Conservation (phyloP, 2,888 invertebrate species). For the Lasioglossum marginatum region DNA sequence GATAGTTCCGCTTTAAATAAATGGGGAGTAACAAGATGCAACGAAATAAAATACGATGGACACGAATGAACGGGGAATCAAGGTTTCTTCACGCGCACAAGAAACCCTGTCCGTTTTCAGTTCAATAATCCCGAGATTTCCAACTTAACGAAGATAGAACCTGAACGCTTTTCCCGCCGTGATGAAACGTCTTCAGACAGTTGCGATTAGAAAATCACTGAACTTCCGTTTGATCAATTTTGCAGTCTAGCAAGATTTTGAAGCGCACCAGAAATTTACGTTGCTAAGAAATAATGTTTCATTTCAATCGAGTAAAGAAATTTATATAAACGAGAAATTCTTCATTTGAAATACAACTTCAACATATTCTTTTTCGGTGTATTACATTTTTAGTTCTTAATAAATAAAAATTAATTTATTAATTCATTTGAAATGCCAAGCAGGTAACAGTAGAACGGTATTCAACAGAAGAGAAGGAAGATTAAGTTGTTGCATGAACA, state of each 20-base stretch:
- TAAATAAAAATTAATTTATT: too few species aligned
- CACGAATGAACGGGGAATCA: slow-evolving; percentile 26
- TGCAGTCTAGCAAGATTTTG: neutral
- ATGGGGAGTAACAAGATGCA: neutral
- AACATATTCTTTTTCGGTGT: too few species aligned
- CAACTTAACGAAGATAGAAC: neutral
- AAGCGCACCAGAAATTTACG: neutral
- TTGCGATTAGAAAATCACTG: neutral
- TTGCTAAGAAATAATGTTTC: neutral
- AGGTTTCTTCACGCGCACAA: slow-evolving; percentile 1
- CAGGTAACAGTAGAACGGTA: too few species aligned
- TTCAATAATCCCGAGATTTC: slow-evolving; percentile 43
- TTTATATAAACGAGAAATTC: too few species aligned
- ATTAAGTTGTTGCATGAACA: too few species aligned
- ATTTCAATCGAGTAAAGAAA: too few species aligned
- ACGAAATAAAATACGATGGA: neutral
- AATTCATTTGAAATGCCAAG: too few species aligned
- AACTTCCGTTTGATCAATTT: neutral
- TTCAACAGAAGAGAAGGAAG: too few species aligned
- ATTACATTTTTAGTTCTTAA: too few species aligned
- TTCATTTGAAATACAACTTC: too few species aligned
- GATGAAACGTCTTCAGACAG: neutral
- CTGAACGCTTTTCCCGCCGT: neutral
- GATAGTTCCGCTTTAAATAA: neutral
- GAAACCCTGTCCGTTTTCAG: slow-evolving; percentile 11